Percentiles rank a stretch among this genome's conserved stretches.
These are phyloP conservation scores for Cacajao melanocephalus DNA, from an alignment of 2,797 vertebrate species.

Conservation along the genomic window DNA sequence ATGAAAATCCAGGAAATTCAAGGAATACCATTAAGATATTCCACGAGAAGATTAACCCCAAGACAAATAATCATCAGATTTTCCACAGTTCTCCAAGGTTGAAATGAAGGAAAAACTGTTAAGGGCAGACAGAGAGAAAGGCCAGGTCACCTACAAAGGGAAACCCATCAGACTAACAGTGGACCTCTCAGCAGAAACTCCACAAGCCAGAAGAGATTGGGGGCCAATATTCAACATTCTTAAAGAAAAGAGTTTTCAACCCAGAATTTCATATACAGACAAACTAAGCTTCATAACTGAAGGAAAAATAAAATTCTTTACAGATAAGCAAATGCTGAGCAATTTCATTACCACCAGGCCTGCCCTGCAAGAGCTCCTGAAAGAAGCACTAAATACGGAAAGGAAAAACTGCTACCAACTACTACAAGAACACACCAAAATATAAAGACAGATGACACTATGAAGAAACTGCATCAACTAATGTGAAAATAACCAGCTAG, in stretches of 20 bases:
- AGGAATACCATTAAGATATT: background rate
- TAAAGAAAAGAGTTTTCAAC: background rate
- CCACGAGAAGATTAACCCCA: background rate
- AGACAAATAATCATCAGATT: background rate
- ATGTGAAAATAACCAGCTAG: background rate
- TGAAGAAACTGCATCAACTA: background rate
- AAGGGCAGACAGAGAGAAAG: background rate
- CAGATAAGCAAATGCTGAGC: background rate
- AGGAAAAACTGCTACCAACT: background rate
- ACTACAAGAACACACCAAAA: background rate
- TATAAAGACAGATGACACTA: background rate
- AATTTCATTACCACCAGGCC: background rate
- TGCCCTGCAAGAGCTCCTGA: background rate
- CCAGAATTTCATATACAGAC: background rate
- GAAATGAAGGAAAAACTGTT: background rate
- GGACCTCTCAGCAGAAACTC: background rate
- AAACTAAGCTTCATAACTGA: background rate
- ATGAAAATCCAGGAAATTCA: background rate
- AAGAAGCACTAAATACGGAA: background rate
- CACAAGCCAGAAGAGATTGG: background rate
- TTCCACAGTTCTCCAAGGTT: background rate
- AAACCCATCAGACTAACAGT: background rate
- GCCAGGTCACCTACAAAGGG: background rate
- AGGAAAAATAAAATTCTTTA: background rate
- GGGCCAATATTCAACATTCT: background rate